These are phyloP conservation scores for Petrolisthes cinctipes DNA, from an alignment of 2,888 invertebrate genomes.

Conservation along the genomic window DNA sequence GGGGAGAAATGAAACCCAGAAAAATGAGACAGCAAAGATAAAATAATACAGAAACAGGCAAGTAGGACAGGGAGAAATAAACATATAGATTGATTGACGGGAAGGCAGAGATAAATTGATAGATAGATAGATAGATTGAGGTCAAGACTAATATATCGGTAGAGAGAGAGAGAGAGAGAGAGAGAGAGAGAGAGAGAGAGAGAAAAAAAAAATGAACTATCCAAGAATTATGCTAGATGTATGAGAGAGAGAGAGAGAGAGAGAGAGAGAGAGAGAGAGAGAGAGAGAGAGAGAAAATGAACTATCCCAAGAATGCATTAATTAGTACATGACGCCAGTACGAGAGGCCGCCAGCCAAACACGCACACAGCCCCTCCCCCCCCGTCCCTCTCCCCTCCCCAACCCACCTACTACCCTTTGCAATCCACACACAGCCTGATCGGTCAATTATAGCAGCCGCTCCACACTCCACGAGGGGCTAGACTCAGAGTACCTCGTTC, in stretches of 20 bases:
- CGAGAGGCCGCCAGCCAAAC: not conserved
- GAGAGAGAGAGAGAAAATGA: not conserved
- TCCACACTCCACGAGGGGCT: not conserved
- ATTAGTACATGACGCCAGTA: not conserved
- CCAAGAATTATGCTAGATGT: not conserved
- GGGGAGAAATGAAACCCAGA: no score
- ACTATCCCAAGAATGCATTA: not conserved
- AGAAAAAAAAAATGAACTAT: not conserved
- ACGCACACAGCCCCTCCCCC: not conserved
- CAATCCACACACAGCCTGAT: not conserved
- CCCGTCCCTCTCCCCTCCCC: not conserved
- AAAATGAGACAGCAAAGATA: no score
- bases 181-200: slow-evolving; percentile 15
- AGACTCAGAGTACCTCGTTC: not conserved
- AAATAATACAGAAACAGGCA: no score
- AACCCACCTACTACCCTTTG: no score
- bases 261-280: not conserved
- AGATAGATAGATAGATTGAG: no score
- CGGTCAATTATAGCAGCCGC: not conserved
- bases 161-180: slow-evolving; percentile 18
- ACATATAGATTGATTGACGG: no score
- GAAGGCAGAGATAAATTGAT: no score
- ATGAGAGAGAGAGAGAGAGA: not conserved
- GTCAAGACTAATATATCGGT: not conserved
- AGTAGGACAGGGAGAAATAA: no score